phyloP scores from a whole-genome alignment of 37 sponge, comb jelly and placozoan genomes.

The Chondrosia reniformis region DNA sequence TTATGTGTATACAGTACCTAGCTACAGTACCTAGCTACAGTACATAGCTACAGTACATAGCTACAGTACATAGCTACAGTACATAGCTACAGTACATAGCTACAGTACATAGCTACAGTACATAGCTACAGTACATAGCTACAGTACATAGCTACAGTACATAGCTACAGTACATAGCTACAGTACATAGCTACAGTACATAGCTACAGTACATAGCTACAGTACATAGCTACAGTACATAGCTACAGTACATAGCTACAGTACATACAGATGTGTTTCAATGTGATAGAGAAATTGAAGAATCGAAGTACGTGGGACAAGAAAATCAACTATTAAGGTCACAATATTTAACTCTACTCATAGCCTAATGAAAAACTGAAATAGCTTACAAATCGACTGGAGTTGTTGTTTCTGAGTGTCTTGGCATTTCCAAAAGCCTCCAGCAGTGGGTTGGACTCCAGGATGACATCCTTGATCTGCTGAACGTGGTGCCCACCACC shows the following conservation, averaged over 20 bases:
- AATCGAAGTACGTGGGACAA: background rate
- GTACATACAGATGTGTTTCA: background rate
- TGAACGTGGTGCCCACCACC: constrained; percentile 90
- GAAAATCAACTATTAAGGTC: background rate
- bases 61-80: no score
- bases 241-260: no score
- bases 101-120: no score
- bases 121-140: no score
- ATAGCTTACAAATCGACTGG: constrained; percentile 83
- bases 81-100: no score
- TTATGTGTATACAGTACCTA: background rate
- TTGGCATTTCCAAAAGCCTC: constrained; percentile 96
- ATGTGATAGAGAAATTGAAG: background rate
- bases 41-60: no score
- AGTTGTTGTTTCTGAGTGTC: constrained; percentile 92
- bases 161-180: no score
- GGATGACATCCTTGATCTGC: constrained; percentile 92
- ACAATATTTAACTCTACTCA: background rate
- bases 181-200: no score
- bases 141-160: no score
- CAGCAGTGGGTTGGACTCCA: constrained; percentile 91
- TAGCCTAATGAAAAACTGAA: background rate
- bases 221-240: no score
- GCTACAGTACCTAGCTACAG: no score
- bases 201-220: no score